These are phyloP conservation scores for Enteromius treurensis DNA, from an alignment of 2,797 vertebrate species.

Conservation along the genomic window DNA sequence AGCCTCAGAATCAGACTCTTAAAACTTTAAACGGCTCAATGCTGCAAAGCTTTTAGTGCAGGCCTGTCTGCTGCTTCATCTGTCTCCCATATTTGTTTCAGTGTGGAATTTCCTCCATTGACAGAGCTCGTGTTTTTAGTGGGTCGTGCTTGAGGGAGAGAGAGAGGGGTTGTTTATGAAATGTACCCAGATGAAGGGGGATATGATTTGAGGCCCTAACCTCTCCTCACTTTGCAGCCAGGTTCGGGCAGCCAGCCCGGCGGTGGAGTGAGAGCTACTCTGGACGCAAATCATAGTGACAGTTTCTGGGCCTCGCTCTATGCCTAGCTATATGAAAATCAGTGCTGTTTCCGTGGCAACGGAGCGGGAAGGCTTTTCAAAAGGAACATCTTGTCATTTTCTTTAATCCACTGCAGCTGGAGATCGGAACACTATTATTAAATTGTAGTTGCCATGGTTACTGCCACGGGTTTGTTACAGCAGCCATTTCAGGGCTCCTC, in stretches of 20 bases:
- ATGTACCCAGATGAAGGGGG: conserved; percentile 60
- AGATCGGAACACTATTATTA: conserved; percentile 96
- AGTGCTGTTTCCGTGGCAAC: conserved; percentile 91
- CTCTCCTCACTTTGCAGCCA: conserved; percentile 53
- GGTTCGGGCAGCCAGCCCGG: conserved; percentile 68
- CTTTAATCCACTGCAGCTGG: conserved; percentile 99
- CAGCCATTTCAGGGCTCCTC: conserved; percentile 82
- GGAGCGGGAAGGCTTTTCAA: conserved; percentile 87
- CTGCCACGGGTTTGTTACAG: conserved; percentile 86
- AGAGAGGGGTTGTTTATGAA: conserved; percentile 58
- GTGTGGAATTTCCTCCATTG: conserved; percentile 63
- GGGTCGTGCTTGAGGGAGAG: conserved; percentile 45
- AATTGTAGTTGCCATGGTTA: conserved; percentile 98
- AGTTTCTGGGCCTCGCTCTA: conserved; percentile 82
- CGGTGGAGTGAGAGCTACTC: conserved; percentile 77
- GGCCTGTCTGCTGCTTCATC: conserved; percentile 49
- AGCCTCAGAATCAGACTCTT: conserved; percentile 37
- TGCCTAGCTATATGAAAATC: conserved; percentile 84
- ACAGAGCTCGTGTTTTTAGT: conserved; percentile 62
- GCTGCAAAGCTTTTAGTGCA: conserved; percentile 8
- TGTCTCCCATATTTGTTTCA: conserved; percentile 64
- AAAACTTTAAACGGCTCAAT: conserved; percentile 32
- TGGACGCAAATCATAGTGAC: conserved; percentile 84
- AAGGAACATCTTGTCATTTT: conserved; percentile 99
- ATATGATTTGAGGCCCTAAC: conserved; percentile 67